Base-by-base conservation (phyloP, 2,797 vertebrate species). In the Poeciliopsis gracilis region DNA sequence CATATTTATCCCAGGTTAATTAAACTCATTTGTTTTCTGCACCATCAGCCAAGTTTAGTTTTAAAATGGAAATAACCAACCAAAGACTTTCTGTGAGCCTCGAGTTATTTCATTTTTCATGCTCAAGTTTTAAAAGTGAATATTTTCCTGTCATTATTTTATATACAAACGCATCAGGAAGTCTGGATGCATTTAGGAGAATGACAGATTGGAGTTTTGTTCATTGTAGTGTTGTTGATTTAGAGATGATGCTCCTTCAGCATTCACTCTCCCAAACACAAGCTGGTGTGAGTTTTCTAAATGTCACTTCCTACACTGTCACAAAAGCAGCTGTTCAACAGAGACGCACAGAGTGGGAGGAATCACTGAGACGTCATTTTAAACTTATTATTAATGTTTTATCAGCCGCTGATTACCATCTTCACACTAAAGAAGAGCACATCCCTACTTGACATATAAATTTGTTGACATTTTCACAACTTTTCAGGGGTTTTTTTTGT, bases 251-350 rank as follows among this genome's bases (percentile, higher is more conserved):
- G 11, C 66, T 28, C n/a, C 55, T 30, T 70, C 3, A 23, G 45
- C 38, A 1, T 36, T 11, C 23, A 80, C 36, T 20, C n/a, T 18
- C 8, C 4, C 9, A 23, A 30, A 43, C 71, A 61, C 23, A 71
- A 71, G 41, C 38, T 72, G 67, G 41, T 72, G 36, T 38, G 45
- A 53, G 15, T 18, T 77, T 49, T 15, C 20, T 16, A 36, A 15
- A 61, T 75, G 18, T 16, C 5, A 25, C 53, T 72, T 72, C 55
- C 73, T 69, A 33, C 15, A 49, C 25, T 51, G 53, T 75, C 55
- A 72, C 47, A 75, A 72, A 57, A 70, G 53, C 66, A 70, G 36
- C 73, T 72, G 28, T 73, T 85, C n/a, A 70, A 49, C 76, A 75
- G 41, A 79, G 51, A 46, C 30, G 53, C 33, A 46, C 38, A 57